phyloP scores from a whole-genome alignment of 2,113 vertebrate species.

The Lasiurus cinereus region DNA sequence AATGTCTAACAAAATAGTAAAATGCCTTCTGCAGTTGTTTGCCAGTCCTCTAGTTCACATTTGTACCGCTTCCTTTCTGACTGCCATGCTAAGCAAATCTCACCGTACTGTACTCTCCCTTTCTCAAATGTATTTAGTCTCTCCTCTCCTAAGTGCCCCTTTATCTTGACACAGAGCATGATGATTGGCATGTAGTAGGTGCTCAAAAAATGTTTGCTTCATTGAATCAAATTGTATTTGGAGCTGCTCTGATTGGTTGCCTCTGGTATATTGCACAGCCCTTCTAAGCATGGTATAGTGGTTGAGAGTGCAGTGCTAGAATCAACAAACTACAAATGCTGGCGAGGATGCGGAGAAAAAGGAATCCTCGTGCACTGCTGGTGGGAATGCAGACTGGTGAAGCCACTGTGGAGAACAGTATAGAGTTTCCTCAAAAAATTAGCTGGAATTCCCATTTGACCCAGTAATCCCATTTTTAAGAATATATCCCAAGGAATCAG shows the following conservation, averaged over 20 bases:
- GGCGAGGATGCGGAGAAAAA: too few relatives aligned
- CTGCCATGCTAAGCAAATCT: neutral
- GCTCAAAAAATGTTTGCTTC: conserved; percentile 13
- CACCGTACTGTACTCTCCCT: neutral
- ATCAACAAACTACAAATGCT: neutral
- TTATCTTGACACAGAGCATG: neutral
- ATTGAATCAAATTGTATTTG: neutral
- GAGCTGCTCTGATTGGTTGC: neutral
- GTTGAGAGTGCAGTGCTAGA: conserved; percentile 17
- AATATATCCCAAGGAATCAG: too few relatives aligned
- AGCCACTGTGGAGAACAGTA: too few relatives aligned
- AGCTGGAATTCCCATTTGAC: too few relatives aligned
- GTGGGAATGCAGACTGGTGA: too few relatives aligned
- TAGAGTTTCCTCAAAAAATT: too few relatives aligned
- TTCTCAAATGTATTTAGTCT: neutral
- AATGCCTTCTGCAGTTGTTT: conserved; percentile 42
- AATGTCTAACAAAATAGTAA: conserved; percentile 64
- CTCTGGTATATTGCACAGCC: neutral
- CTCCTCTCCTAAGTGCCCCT: neutral
- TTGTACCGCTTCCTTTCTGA: neutral
- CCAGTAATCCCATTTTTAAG: too few relatives aligned
- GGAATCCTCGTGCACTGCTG: too few relatives aligned
- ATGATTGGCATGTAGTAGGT: neutral
- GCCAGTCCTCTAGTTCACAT: neutral
- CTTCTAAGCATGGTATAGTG: neutral